Base-by-base conservation (phyloP, 1,140 invertebrate genomes). In the Aleiodes sp. region DNA sequence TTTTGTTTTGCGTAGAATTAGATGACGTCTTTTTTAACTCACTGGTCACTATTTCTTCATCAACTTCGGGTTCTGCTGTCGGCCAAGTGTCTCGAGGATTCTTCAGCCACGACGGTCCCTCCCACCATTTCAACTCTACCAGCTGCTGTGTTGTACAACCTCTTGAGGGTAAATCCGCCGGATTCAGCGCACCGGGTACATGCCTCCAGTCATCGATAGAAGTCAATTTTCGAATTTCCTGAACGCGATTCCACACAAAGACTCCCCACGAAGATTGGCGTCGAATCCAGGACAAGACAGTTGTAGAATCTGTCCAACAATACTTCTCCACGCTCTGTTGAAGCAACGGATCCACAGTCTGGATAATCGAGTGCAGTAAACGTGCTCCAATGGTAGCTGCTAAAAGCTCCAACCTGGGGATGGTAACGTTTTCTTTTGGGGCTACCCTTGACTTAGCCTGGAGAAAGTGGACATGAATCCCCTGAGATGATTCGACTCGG, bases 41-140 rank as follows among this genome's bases (percentile, higher is more conserved):
- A 84, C 79, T 12, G 87, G 82, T 71, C 82, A 74, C 86, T 14
- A 77, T 14, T 4, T 3, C 2, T 14, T 41, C 39, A 41, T 41
- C n/a, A 3, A 41, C 39, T 3, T 12, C 4, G 14, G 71, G 37
- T 70, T 71, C 24, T 86, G 39, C 62, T 84, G 65, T 16, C 62
- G 70, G 1, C 52, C 31, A 41, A 33, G 41, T 12, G 60, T 16
- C 0, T 29, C 56, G 39, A 41, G 39, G 14, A 4, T 8, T 8
- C n/a, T n/a, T 41, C n/a, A 41, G n/a, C 39, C 39, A 41, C 39
- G 9, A 8, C n/a, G 39, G 39, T 12, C 39, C 39, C 6, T n/a
- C 8, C 9, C 14, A 14, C 39, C 39, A 41, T 4, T 41, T n/a
- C 6, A 14, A 6, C n/a, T 41, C 6, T n/a, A 41, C 39, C n/a